Conservation (phyloP, 2,888 invertebrate species). For the Hetaerina titia region DNA sequence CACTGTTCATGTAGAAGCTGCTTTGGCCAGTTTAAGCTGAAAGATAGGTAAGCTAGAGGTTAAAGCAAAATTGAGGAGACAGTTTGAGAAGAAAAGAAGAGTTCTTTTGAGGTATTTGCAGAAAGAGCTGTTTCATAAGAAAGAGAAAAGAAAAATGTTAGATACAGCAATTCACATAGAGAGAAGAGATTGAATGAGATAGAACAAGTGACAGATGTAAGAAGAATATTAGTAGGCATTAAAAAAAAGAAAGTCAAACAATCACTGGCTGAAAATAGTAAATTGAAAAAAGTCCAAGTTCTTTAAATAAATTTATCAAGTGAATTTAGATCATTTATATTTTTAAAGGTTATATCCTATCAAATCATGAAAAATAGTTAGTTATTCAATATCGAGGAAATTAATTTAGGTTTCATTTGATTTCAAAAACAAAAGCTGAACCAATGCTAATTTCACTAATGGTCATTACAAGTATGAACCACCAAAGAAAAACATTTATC, state of each 20-base stretch:
- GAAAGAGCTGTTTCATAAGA: constrained; percentile 21
- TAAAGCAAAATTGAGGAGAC: constrained; percentile 6
- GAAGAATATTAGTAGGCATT: constrained; percentile 32
- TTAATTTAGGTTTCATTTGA: too few relatives aligned
- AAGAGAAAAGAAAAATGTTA: constrained; percentile 15
- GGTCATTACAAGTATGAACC: not conserved
- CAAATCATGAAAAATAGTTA: too few relatives aligned
- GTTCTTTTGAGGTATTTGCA: constrained; percentile 16
- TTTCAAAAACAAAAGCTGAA: not conserved
- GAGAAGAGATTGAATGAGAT: not conserved
- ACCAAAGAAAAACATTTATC: not conserved
- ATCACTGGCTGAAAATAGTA: not conserved
- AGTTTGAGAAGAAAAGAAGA: not conserved
- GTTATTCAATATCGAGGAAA: too few relatives aligned
- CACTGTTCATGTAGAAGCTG: constrained; percentile 10
- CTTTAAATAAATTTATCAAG: not conserved
- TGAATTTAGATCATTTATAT: not conserved
- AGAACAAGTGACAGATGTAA: not conserved
- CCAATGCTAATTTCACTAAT: not conserved
- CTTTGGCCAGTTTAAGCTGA: constrained; percentile 24
- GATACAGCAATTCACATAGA: not conserved
- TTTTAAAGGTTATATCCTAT: too few relatives aligned
- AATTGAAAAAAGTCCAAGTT: not conserved
- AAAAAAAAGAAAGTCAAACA: not conserved
- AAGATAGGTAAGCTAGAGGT: constrained; percentile 16